These are phyloP conservation scores for Dasyurus viverrinus DNA, from an alignment of 2,113 vertebrate genomes.

Conservation along the genomic window DNA sequence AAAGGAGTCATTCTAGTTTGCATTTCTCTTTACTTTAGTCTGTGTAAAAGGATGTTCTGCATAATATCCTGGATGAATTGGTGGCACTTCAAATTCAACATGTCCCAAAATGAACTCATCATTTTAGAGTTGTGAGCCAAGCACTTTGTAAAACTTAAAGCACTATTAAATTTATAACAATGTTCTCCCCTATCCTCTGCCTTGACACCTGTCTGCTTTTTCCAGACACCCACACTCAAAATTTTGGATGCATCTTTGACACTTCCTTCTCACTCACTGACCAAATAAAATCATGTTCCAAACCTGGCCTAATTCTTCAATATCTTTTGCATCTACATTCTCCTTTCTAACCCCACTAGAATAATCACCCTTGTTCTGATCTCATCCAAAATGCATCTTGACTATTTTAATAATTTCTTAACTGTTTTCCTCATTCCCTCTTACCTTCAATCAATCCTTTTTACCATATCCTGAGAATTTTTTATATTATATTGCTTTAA, in stretches of 20 bases:
- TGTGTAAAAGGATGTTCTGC: not conserved
- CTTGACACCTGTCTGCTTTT: not conserved
- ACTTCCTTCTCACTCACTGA: not conserved
- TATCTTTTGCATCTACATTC: not conserved
- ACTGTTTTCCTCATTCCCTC: not conserved
- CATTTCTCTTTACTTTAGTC: not conserved
- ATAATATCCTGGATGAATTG: not conserved
- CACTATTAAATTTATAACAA: not conserved
- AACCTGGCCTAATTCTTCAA: not conserved
- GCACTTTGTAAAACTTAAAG: not conserved
- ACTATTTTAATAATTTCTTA: not conserved
- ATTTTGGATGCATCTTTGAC: not conserved
- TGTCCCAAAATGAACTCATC: not conserved
- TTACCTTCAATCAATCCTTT: not conserved
- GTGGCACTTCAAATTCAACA: slow-evolving; percentile 1
- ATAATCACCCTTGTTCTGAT: not conserved
- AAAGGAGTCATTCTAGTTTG: not conserved
- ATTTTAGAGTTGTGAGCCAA: not conserved
- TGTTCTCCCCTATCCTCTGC: not conserved
- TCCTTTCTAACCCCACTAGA: not conserved
- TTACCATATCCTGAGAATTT: not conserved
- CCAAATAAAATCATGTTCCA: not conserved
- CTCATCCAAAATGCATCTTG: not conserved
- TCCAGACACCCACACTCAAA: not conserved
- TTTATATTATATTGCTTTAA: not conserved